phyloP scores from a whole-genome alignment of 2,888 invertebrate genomes.

The Pyrgus malvae region DNA sequence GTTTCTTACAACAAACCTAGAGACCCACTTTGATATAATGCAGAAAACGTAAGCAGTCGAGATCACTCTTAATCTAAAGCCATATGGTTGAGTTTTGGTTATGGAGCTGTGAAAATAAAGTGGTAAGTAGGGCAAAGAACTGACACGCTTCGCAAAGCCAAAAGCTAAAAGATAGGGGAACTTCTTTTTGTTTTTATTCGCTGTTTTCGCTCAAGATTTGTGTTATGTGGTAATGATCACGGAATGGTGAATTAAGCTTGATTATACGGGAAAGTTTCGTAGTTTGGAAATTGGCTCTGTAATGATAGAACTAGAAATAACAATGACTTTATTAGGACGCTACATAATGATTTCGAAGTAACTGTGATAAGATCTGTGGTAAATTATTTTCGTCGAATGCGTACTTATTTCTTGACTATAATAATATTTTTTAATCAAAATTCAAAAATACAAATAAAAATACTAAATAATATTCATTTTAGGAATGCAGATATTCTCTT shows the following conservation, averaged over 20 bases:
- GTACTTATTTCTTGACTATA: too few relatives aligned
- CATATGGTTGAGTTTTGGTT: conserved; percentile 2
- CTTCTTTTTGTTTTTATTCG: conserved; percentile 9
- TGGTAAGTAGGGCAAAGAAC: conserved; percentile 7
- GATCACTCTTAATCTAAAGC: neutral
- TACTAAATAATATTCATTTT: too few relatives aligned
- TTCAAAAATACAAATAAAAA: too few relatives aligned
- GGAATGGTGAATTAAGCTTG: conserved; percentile 16
- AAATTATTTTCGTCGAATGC: too few relatives aligned
- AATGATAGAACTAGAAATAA: too few relatives aligned
- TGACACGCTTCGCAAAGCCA: conserved; percentile 23
- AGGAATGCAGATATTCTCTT: too few relatives aligned
- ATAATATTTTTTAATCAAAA: too few relatives aligned
- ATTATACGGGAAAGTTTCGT: neutral
- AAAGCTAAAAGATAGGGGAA: conserved; percentile 20
- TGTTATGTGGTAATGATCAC: conserved; percentile 22
- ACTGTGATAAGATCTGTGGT: too few relatives aligned
- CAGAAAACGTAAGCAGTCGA: neutral
- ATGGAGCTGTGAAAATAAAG: neutral
- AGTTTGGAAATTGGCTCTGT: too few relatives aligned
- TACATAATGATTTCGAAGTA: too few relatives aligned
- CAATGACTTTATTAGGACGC: too few relatives aligned
- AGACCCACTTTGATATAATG: conserved; percentile 10
- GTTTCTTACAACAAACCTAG: neutral
- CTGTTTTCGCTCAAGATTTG: conserved; percentile 14